These are phyloP conservation scores for Limnephilus lunatus DNA, from an alignment of 2,888 invertebrate genomes.

Conservation along the genomic window DNA sequence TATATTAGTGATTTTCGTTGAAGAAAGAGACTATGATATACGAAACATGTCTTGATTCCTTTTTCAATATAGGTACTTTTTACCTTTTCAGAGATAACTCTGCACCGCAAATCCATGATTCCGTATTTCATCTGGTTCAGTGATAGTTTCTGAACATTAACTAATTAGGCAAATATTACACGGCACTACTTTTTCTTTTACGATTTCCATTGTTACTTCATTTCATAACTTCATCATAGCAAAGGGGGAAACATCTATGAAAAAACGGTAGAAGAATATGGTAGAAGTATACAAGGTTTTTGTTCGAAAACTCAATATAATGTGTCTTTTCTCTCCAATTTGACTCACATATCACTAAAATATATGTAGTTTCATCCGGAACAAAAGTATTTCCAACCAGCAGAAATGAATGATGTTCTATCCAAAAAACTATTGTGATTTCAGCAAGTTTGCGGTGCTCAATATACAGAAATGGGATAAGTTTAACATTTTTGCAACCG, in stretches of 20 bases:
- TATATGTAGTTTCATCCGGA: background rate
- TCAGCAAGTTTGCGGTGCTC: constrained; percentile 23
- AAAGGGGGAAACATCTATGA: no score
- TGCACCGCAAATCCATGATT: background rate
- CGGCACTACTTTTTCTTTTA: background rate
- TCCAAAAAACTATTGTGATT: constrained; percentile 46
- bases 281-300: no score
- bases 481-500: background rate
- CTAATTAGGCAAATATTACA: background rate
- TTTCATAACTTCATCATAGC: no score
- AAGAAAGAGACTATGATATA: background rate
- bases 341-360: background rate
- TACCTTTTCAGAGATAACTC: background rate
- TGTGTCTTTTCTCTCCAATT: background rate
- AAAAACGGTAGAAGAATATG: background rate
- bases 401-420: constrained; percentile 31
- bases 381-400: background rate
- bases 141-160: background rate
- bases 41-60: background rate
- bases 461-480: constrained; percentile 28
- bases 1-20: background rate
- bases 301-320: background rate
- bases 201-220: background rate
- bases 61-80: background rate
- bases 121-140: background rate